Base-by-base conservation (phyloP, 2,888 invertebrate genomes). In the Pollenia angustigena region DNA sequence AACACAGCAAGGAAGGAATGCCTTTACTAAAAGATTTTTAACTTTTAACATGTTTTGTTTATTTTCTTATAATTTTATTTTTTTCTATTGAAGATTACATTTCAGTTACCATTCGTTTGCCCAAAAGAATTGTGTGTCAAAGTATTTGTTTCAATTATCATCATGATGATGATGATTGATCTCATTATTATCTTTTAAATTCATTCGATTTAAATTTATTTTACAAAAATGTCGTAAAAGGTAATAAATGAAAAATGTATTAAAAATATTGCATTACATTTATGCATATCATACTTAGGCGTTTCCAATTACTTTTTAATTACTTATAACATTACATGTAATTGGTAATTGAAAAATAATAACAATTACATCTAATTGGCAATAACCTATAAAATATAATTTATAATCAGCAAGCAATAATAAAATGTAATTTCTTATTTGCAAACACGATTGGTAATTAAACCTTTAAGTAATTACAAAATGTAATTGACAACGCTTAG, bases 81-180 rank as follows among this genome's bases (percentile, higher is more conserved):
- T 52, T 48, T 79, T 60, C 62, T 54, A n/a, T 83, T 80, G 4
- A 91, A 90, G 90, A 91, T 88, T 91, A 91, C 87, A 90, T 90
- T 89, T 88, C 91, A 90, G 90, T 92, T 88, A 90, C 91, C 76
- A 90, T 92, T 88, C 92, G 92, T 84, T 91, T 92, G 89, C 91
- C 91, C 87, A 91, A 91, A 89, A 90, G 92, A 89, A 90, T 92
- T 89, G 90, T 92, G 90, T 92, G 92, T 90, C 90, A 92, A 88
- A 91, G 90, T 88, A 88, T 92, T 89, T 87, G 85, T 83, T 85
- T 85, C 72, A 87, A 18, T 76, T 69, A 81, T 81, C 64, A 76
- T 84, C 72, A 68, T 56, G 44, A 56, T 40, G 60, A 72, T 54
- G 75, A 80, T 75, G 75, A 85, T 83, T 76, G 69, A 60, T 32